These are phyloP conservation scores for Lycocerus yunnanus DNA, from an alignment of 2,888 invertebrate species.

Conservation along the genomic window DNA sequence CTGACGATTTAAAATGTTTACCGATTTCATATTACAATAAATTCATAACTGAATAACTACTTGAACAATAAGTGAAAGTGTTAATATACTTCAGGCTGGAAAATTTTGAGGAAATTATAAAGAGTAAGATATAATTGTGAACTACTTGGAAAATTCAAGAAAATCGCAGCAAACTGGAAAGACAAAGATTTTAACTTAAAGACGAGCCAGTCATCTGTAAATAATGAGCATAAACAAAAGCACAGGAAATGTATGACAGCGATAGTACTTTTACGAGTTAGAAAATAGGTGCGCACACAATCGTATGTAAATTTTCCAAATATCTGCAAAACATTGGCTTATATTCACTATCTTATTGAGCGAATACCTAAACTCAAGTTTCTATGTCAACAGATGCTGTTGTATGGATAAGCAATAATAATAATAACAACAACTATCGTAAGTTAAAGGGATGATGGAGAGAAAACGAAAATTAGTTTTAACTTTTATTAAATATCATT, in stretches of 20 bases:
- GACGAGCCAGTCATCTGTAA: constrained; percentile 17
- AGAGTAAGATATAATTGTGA: background rate
- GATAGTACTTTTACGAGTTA: background rate
- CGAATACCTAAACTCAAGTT: constrained; percentile 7
- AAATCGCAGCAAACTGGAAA: constrained; percentile 8
- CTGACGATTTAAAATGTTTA: background rate
- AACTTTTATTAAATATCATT: background rate
- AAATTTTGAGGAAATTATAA: constrained; percentile 17
- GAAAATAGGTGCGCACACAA: background rate
- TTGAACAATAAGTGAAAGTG: background rate
- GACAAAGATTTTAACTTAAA: constrained; percentile 17
- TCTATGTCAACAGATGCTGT: constrained; percentile 8
- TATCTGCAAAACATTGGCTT: constrained; percentile 19
- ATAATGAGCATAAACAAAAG: constrained; percentile 19
- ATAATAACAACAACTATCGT: background rate
- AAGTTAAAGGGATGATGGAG: background rate
- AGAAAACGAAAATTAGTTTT: background rate
- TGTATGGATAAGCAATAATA: background rate
- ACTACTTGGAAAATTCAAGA: constrained; percentile 3
- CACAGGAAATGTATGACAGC: constrained; percentile 12
- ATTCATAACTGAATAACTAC: background rate
- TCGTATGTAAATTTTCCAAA: constrained; percentile 15
- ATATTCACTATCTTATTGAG: constrained; percentile 10
- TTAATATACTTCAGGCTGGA: background rate
- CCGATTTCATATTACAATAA: background rate